Conservation (phyloP, 1,140 invertebrate species). For the Caerostris darwini region DNA sequence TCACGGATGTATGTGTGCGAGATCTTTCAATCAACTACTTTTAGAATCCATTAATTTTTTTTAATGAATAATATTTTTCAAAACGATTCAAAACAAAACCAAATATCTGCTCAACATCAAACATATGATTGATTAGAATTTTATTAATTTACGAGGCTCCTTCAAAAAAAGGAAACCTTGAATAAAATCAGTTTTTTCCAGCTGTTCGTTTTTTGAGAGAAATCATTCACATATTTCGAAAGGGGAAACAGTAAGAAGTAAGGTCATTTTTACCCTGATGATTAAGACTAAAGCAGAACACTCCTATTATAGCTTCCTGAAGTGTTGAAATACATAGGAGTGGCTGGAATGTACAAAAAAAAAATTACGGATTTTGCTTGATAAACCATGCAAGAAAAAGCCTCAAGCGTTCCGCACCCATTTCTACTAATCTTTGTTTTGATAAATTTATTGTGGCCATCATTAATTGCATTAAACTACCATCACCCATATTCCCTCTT, state of each 20-base stretch:
- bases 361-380: constrained; percentile 21
- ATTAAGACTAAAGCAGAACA: constrained; percentile 54
- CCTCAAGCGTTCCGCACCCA: constrained; percentile 39
- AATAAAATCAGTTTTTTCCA: background rate
- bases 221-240: constrained; percentile 26
- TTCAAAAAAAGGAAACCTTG: background rate
- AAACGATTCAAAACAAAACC: background rate
- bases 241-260: constrained; percentile 6
- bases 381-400: constrained; percentile 24
- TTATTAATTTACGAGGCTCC: constrained; percentile 19
- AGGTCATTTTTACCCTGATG: constrained; percentile 49
- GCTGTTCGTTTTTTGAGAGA: background rate
- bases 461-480: constrained; percentile 57
- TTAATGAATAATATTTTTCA: too few species aligned
- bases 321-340: constrained; percentile 58
- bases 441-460: constrained; percentile 28
- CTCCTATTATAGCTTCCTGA: constrained; percentile 12
- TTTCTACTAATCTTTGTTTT: constrained; percentile 15
- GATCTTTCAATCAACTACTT: too few species aligned
- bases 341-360: constrained; percentile 21
- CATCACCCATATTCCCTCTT: background rate
- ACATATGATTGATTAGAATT: background rate
- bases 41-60: too few species aligned
- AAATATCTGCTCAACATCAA: background rate
- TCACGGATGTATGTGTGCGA: too few species aligned